Evolutionary conservation across 2,797 vertebrate genomes (phyloP), one percentile per base, ranked within the genome.

Genomic region (Tamandua tetradactyla): DNA sequence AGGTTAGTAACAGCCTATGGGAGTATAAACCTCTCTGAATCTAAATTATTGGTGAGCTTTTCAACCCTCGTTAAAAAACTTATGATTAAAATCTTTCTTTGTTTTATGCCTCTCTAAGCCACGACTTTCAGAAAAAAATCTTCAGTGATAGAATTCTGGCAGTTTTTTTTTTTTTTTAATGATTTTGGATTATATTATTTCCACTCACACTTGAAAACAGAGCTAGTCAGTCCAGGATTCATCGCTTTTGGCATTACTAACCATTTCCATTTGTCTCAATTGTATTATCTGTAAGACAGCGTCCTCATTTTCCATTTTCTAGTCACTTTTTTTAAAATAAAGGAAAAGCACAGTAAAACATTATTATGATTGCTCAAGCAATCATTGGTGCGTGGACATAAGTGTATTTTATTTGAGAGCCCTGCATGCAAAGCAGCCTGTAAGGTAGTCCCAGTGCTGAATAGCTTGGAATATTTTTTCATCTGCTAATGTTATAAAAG

Each of bases 261-360:
- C 47, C 44, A 83, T 95, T 95, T 97, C 42, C 64, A 89, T 93
- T 95, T 93, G 75, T 93, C 78, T 75, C 78, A 42, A 23, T 94
- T 93, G 79, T 86, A 69, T 92, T 88, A 91, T 96, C 83, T 96
- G 69, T 55, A 92, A 91, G 95, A 95, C 47, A 94, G 42, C 96
- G 79, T 82, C 42, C 86, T 69, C 64, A 80, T 94, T 96, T 96
- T 94, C 82, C 69, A 69, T 80, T 96, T 96, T 80, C 90, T 88
- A 20, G 62, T 55, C 55, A 47, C 62, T 81, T 93, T 92, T 81
- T 94, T 68, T 93, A 52, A 94, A 93, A 82, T 82, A 93, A 93
- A 94, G 42, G 85, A 59, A 96, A 90, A 78, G 20, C 25, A 69
- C 59, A 93, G 55, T 93, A 91, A 95, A 78, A 72, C 37, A 66